phyloP scores from a whole-genome alignment of 2,797 vertebrate species.

The Paratrypauchen microcephalus region DNA sequence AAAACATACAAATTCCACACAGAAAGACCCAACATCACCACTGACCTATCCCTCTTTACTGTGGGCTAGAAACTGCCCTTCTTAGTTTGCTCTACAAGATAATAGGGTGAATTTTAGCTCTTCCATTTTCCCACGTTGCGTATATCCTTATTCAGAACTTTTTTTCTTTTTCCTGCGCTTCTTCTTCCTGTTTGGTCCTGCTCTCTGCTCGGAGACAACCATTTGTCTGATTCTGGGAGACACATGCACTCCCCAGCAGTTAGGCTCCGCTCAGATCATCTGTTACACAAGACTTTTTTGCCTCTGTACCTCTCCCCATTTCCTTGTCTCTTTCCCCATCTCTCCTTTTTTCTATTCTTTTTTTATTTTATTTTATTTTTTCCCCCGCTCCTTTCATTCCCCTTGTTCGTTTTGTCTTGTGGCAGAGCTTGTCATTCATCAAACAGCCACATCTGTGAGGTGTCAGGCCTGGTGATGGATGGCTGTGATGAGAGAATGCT shows the following conservation, averaged over 20 bases:
- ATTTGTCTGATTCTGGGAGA: constrained; percentile 73
- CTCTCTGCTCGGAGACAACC: constrained; percentile 56
- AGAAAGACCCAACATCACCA: not conserved
- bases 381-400: constrained; percentile 22
- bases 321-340: constrained; percentile 29
- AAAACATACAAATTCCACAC: not conserved
- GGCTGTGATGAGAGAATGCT: constrained; percentile 63
- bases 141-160: constrained; percentile 39
- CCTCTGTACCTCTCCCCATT: constrained; percentile 30
- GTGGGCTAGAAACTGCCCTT: not conserved
- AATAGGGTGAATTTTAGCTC: not conserved
- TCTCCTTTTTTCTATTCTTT: constrained; percentile 10
- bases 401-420: constrained; percentile 44
- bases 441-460: constrained; percentile 70
- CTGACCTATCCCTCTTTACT: not conserved
- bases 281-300: constrained; percentile 58
- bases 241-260: constrained; percentile 62
- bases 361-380: constrained; percentile 11
- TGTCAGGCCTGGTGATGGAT: constrained; percentile 72
- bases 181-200: constrained; percentile 36
- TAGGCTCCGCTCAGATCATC: constrained; percentile 67
- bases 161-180: constrained; percentile 6
- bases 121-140: constrained; percentile 3
- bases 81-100: not conserved
- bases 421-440: constrained; percentile 69